Percentiles rank a stretch among this genome's conserved stretches.
Conservation (phyloP, 2,113 vertebrate species). For the Sapajus apella region DNA sequence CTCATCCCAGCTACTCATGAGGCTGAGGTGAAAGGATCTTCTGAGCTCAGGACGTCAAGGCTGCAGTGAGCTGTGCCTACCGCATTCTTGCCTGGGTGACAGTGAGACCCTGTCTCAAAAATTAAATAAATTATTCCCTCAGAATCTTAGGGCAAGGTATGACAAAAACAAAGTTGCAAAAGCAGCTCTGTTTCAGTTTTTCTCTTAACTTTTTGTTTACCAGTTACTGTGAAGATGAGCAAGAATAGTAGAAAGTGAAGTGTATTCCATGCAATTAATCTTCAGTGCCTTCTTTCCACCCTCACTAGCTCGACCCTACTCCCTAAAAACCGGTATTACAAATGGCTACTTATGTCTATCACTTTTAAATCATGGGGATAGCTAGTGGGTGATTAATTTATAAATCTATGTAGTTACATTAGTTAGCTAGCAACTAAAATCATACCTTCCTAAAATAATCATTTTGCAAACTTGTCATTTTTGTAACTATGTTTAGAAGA, state of each 20-base stretch:
- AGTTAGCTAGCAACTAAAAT: conserved; percentile 44
- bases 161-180: not conserved
- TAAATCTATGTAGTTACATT: not conserved
- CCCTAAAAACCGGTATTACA: not conserved
- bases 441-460: conserved; percentile 44
- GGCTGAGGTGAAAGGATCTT: no score
- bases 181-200: not conserved
- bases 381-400: conserved; percentile 19
- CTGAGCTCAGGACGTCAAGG: no score
- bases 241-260: not conserved
- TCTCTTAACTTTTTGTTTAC: not conserved
- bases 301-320: rapidly evolving
- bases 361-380: not conserved
- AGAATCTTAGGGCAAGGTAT: not conserved
- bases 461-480: conserved; percentile 30
- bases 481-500: conserved; percentile 25
- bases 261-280: not conserved
- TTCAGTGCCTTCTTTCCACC: not conserved
- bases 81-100: no score
- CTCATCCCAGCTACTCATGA: no score
- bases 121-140: not conserved
- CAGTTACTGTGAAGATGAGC: not conserved
- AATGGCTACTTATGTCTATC: not conserved
- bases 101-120: no score
- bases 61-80: no score